Evolutionary conservation across 2,113 vertebrate species (phyloP).

Genomic region (Aphyosemion australe): DNA sequence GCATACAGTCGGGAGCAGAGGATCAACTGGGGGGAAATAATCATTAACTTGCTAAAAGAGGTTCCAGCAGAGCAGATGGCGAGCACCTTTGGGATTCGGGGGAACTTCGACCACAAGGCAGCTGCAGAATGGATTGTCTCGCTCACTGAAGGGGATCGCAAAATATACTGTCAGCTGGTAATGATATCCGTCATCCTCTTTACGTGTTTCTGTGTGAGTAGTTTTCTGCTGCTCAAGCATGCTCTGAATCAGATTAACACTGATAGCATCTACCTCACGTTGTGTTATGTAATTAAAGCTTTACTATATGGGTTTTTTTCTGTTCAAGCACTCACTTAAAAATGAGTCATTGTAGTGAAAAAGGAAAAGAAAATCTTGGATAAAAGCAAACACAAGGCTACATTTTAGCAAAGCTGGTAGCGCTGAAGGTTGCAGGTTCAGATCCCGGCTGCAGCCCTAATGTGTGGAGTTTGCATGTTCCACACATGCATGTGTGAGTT

Average conservation of each 20-base stretch:
- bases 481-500: too few species aligned
- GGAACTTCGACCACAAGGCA: conserved; percentile 40
- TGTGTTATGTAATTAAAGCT: conserved; percentile 17
- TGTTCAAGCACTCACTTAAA: not conserved
- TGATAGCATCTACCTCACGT: conserved; percentile 26
- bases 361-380: not conserved
- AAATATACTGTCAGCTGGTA: conserved; percentile 32
- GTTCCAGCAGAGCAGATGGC: conserved; percentile 61
- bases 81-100: conserved; percentile 37
- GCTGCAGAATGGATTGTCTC: conserved; percentile 37
- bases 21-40: conserved; percentile 52
- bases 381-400: conserved; percentile 15
- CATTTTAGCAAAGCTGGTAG: not conserved
- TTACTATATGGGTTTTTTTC: not conserved
- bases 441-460: too few species aligned
- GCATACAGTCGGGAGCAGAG: conserved; percentile 22
- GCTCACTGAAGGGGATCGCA: conserved; percentile 31
- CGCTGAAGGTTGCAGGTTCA: too few species aligned
- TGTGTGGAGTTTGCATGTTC: too few species aligned
- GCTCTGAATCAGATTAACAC: conserved; percentile 16
- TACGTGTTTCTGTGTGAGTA: not conserved
- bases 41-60: conserved; percentile 50
- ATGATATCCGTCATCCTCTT: conserved; percentile 28
- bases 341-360: conserved; percentile 15
- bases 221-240: not conserved